These are phyloP conservation scores for Tympanuchus pallidicinctus DNA, from an alignment of 2,113 vertebrate species.

Conservation along the genomic window DNA sequence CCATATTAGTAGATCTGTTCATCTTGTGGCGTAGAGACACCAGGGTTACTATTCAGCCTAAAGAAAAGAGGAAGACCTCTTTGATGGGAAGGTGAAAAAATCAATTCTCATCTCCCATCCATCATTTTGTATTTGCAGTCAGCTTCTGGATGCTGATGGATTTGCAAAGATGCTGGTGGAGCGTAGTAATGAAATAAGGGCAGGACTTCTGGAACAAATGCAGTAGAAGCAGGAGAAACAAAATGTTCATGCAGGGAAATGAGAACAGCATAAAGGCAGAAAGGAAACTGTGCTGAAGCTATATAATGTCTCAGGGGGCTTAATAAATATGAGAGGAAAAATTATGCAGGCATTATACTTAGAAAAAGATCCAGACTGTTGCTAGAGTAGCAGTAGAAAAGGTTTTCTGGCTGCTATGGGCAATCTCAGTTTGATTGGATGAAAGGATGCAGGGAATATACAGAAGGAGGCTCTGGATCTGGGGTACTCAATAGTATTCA, in stretches of 20 bases:
- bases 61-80: background rate
- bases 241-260: background rate
- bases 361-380: slow-evolving; percentile 31
- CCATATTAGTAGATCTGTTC: background rate
- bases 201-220: background rate
- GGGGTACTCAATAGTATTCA: background rate
- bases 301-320: slow-evolving; percentile 16
- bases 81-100: background rate
- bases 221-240: slow-evolving; percentile 11
- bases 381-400: slow-evolving; percentile 17
- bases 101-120: slow-evolving; percentile 9
- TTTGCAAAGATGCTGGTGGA: background rate
- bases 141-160: slow-evolving; percentile 5
- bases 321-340: slow-evolving; percentile 58
- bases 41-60: background rate
- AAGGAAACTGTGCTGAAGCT: background rate
- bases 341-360: slow-evolving; percentile 25
- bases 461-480: background rate
- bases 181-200: background rate
- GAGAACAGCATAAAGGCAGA: background rate
- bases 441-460: background rate
- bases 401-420: slow-evolving; percentile 29
- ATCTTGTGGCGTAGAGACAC: background rate
- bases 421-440: background rate
- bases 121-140: background rate